Evolutionary conservation across 2,888 invertebrate species (phyloP).

Genomic region (Octodonta nipae): DNA sequence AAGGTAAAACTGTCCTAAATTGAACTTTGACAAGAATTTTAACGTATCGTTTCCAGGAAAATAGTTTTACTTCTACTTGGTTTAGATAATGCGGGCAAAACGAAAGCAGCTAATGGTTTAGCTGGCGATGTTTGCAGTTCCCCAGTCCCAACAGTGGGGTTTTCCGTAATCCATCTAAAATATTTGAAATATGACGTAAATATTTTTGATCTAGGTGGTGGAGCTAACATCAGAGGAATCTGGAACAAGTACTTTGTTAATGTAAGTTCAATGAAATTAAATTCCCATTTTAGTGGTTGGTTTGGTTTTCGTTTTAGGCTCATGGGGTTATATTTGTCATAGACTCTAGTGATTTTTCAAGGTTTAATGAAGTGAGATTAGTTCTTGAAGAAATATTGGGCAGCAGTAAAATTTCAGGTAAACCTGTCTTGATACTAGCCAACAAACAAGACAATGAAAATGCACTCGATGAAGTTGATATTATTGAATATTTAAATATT

Average conservation of each 20-base stretch:
- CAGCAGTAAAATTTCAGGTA: constrained; percentile 65
- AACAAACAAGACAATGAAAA: constrained; percentile 75
- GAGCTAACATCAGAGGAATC: constrained; percentile 63
- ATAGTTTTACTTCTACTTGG: constrained; percentile 69
- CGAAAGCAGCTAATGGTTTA: constrained; percentile 58
- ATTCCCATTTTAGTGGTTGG: constrained; percentile 11
- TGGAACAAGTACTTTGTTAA: constrained; percentile 78
- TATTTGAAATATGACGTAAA: constrained; percentile 56
- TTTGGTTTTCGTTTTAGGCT: constrained; percentile 35
- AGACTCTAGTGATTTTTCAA: constrained; percentile 61
- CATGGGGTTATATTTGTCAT: constrained; percentile 76
- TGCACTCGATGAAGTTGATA: constrained; percentile 70
- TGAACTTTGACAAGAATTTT: not conserved
- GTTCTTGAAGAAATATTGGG: constrained; percentile 57
- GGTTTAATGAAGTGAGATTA: constrained; percentile 57
- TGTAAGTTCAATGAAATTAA: constrained; percentile 37
- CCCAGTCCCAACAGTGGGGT: constrained; percentile 75
- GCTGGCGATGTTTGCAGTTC: constrained; percentile 48
- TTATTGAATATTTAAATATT: constrained; percentile 63
- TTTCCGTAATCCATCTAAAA: constrained; percentile 54
- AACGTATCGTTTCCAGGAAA: constrained; percentile 39
- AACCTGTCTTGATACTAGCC: constrained; percentile 69
- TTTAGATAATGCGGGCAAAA: constrained; percentile 88
- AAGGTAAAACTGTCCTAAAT: constrained; percentile 3
- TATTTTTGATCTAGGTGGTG: constrained; percentile 77